phyloP scores from a whole-genome alignment of 2,888 invertebrate species.

The Nomada fucata region DNA sequence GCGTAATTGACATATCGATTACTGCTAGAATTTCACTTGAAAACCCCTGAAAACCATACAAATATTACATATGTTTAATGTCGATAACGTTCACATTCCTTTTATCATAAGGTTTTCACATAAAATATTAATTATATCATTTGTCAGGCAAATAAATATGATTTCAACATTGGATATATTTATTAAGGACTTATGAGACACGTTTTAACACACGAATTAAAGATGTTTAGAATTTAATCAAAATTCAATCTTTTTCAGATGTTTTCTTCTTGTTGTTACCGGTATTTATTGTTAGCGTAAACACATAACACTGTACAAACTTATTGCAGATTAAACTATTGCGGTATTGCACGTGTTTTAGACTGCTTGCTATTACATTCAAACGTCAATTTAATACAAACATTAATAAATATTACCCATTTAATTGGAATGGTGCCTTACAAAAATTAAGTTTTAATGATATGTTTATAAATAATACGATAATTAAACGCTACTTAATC shows the following conservation, averaged over 20 bases:
- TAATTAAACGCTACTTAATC: background rate
- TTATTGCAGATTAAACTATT: background rate
- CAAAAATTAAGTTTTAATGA: background rate
- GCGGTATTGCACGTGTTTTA: background rate
- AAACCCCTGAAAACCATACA: background rate
- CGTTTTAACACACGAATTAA: background rate
- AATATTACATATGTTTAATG: background rate
- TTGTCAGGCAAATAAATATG: background rate
- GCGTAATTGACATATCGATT: background rate
- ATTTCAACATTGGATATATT: background rate
- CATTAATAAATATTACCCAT: background rate
- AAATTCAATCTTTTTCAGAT: background rate
- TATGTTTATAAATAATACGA: background rate
- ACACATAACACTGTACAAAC: background rate
- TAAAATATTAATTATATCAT: constrained; percentile 4
- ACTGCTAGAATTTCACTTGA: background rate
- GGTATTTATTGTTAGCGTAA: background rate
- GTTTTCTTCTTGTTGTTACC: background rate
- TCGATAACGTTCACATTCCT: background rate
- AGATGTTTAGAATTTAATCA: background rate
- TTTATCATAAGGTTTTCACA: background rate
- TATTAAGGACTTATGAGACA: background rate
- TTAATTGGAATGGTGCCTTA: background rate
- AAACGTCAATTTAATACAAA: background rate
- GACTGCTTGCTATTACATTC: background rate